These are phyloP conservation scores for Laupala kohalensis DNA, from an alignment of 1,140 invertebrate genomes.

Conservation along the genomic window DNA sequence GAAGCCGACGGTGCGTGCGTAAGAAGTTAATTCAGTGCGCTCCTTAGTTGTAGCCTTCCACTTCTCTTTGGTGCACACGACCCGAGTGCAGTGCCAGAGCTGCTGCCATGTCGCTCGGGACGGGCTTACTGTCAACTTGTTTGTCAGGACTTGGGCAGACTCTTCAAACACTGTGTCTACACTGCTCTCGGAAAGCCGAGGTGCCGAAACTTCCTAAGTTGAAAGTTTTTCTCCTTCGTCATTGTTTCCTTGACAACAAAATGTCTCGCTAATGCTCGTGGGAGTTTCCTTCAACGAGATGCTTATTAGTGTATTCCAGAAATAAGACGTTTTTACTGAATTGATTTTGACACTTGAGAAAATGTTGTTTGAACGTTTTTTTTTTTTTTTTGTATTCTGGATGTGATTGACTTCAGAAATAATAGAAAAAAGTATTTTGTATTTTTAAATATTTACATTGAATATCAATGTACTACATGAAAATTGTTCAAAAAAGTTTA, in stretches of 20 bases:
- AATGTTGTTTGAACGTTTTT: background rate
- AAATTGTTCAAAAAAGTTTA: too few relatives aligned
- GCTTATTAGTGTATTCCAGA: background rate
- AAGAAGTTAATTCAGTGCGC: background rate
- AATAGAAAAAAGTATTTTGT: too few relatives aligned
- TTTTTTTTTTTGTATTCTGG: background rate
- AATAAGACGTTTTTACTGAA: too few relatives aligned
- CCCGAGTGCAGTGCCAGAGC: too few relatives aligned
- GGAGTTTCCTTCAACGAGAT: background rate
- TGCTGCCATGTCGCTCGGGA: background rate
- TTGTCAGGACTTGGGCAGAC: background rate
- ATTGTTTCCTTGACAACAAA: background rate
- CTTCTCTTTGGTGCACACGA: too few relatives aligned
- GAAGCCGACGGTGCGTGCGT: too few relatives aligned
- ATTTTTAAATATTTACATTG: too few relatives aligned
- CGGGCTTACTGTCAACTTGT: background rate
- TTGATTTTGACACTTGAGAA: too few relatives aligned
- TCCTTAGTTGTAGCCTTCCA: too few relatives aligned
- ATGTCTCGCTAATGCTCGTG: background rate
- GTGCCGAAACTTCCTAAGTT: background rate
- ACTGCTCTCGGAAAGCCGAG: background rate
- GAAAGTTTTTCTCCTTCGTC: background rate
- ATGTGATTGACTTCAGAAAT: too few relatives aligned
- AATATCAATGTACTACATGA: too few relatives aligned
- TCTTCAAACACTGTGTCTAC: background rate